Conservation (phyloP, 2,797 vertebrate genomes). For the Sternarchorhynchus goeldii region DNA sequence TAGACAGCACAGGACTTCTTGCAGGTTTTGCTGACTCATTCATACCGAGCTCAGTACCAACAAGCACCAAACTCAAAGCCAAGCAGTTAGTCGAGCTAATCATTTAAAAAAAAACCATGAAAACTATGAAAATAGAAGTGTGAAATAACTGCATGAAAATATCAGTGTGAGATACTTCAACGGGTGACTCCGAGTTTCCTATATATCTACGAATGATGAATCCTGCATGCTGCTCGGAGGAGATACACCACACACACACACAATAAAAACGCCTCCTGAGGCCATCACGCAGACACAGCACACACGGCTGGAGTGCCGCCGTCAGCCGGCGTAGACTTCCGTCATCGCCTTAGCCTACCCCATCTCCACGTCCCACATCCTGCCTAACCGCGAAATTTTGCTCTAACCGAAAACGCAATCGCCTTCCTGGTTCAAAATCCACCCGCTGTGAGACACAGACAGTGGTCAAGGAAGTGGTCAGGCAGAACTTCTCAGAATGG, state of each 20-base stretch:
- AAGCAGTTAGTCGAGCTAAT: neutral
- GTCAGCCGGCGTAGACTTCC: neutral
- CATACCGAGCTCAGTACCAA: neutral
- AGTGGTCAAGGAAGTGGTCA: too few relatives aligned
- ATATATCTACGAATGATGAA: conserved; percentile 3
- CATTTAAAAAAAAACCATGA: too few relatives aligned
- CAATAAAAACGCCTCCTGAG: conserved; percentile 8
- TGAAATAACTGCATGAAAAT: neutral
- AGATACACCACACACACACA: neutral
- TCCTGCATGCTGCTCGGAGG: neutral
- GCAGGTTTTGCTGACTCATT: neutral
- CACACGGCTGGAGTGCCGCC: neutral
- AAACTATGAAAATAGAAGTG: too few relatives aligned
- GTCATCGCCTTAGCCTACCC: neutral
- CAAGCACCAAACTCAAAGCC: neutral
- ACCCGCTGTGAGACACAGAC: too few relatives aligned
- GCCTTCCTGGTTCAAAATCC: too few relatives aligned
- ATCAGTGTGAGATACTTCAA: neutral
- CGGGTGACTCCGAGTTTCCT: neutral
- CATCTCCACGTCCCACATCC: too few relatives aligned
- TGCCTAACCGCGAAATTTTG: too few relatives aligned
- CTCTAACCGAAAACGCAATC: too few relatives aligned
- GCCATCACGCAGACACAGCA: neutral
- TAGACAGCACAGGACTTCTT: neutral
- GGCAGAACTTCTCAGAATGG: too few relatives aligned